phyloP scores from a whole-genome alignment of 2,797 vertebrate genomes.

The Hydrophis major region DNA sequence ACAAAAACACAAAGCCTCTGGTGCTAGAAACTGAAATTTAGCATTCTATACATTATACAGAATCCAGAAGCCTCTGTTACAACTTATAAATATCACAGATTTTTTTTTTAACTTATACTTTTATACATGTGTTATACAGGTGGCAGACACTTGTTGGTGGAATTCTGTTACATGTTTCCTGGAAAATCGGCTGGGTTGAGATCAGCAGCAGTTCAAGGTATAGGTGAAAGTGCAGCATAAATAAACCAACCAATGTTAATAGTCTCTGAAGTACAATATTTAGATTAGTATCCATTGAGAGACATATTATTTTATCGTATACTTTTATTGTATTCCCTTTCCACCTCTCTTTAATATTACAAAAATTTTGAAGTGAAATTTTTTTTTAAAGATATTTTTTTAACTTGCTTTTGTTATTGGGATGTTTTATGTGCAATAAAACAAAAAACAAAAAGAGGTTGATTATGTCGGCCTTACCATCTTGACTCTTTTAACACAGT shows the following conservation, averaged over 20 bases:
- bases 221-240: neutral
- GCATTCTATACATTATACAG: neutral
- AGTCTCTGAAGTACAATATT: neutral
- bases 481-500: neutral
- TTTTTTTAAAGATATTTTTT: neutral
- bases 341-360: neutral
- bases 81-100: neutral
- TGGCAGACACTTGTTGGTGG: conserved; percentile 90
- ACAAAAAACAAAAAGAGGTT: neutral
- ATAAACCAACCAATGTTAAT: neutral
- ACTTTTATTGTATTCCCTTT: neutral
- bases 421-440: neutral
- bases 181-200: conserved; percentile 90
- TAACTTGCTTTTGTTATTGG: neutral
- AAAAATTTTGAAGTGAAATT: neutral
- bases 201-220: conserved; percentile 85
- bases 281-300: neutral
- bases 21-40: neutral
- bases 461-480: neutral
- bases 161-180: conserved; percentile 82
- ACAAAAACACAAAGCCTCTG: neutral
- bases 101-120: neutral
- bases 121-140: conserved; percentile 64
- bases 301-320: neutral
- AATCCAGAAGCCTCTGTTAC: neutral